Conservation (phyloP, 1,140 invertebrate genomes). For the Achatina immaculata region DNA sequence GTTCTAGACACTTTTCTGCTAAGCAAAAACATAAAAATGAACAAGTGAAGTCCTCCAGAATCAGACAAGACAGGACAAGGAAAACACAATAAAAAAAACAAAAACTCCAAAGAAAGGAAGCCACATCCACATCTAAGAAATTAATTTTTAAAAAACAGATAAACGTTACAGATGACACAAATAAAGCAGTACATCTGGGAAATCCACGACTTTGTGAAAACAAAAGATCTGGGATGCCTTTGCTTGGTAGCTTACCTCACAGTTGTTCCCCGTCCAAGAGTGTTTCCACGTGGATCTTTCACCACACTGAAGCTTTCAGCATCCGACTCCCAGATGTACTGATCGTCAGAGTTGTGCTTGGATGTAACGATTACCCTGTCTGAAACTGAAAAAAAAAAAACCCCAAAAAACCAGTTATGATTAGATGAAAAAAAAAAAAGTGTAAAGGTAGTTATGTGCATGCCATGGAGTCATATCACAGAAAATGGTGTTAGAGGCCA, state of each 20-base stretch:
- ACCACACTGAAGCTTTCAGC: conserved; percentile 88
- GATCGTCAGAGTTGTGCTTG: conserved; percentile 95
- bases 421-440: no score
- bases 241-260: conserved; percentile 76
- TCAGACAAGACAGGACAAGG: not conserved
- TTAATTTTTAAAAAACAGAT: not conserved
- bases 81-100: not conserved
- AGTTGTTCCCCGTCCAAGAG: conserved; percentile 89
- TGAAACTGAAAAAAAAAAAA: conserved; percentile 68
- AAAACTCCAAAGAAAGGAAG: not conserved
- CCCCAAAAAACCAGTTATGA: not conserved
- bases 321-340: conserved; percentile 97
- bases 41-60: not conserved
- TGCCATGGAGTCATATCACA: no score
- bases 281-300: conserved; percentile 94
- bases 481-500: no score
- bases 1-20: no score
- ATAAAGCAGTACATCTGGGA: not conserved
- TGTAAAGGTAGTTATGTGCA: no score
- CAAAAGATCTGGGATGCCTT: no score
- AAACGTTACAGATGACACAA: not conserved
- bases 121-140: not conserved
- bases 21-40: not conserved
- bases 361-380: conserved; percentile 82
- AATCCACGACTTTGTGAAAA: no score